A percentile compares a stretch with the other conserved stretches of the same genome.
Evolutionary conservation across 2,113 vertebrate genomes (phyloP).

Genomic region (Isurus oxyrinchus): DNA sequence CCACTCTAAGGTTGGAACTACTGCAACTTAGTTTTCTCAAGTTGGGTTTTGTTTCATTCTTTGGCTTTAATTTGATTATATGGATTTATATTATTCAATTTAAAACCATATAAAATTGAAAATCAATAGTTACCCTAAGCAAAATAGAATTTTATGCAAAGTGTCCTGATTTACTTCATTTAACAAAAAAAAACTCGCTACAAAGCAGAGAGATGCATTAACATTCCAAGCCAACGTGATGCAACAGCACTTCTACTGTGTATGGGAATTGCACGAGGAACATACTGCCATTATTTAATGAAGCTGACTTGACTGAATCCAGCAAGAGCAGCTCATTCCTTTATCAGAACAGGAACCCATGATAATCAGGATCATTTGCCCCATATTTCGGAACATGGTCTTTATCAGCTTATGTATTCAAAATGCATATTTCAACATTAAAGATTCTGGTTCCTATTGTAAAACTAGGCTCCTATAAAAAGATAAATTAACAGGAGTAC

Average conservation of each 20-base stretch:
- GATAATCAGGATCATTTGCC: neutral
- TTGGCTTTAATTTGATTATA: neutral
- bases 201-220: neutral
- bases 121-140: neutral
- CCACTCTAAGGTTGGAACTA: neutral
- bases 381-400: neutral
- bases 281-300: neutral
- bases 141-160: neutral
- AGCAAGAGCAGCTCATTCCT: neutral
- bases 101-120: neutral
- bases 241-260: neutral
- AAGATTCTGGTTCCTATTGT: neutral
- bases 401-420: neutral
- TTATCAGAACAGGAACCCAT: neutral
- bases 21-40: neutral
- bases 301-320: neutral
- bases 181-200: neutral
- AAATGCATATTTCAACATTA: neutral
- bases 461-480: neutral
- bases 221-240: neutral
- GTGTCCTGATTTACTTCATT: neutral
- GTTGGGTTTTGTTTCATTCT: neutral
- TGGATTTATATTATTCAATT: neutral
- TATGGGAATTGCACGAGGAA: neutral
- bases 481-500: constrained; percentile 1